Evolutionary conservation across 2,113 vertebrate genomes (phyloP).

Genomic region (Datnioides undecimradiatus): DNA sequence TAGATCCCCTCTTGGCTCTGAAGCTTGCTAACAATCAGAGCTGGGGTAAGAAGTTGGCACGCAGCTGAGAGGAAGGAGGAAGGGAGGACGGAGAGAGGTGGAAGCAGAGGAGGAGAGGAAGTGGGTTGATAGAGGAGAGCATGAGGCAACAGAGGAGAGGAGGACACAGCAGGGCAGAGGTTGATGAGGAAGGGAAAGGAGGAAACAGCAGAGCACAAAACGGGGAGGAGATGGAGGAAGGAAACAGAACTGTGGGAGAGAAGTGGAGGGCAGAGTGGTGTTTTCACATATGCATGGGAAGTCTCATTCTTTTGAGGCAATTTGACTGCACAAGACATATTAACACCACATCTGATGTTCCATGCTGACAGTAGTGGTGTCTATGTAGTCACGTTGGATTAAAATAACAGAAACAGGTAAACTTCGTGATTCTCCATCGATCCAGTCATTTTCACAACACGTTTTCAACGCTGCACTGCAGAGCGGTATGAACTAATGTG

Average conservation of each 20-base stretch:
- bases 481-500: background rate
- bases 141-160: background rate
- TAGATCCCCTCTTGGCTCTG: conserved; percentile 67
- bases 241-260: background rate
- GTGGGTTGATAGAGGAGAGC: background rate
- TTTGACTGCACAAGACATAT: conserved; percentile 11
- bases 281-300: conserved; percentile 5
- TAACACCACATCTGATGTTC: background rate
- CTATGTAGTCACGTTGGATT: background rate
- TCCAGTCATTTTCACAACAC: conserved; percentile 7
- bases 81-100: background rate
- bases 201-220: background rate
- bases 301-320: conserved; percentile 2
- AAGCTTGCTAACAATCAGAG: conserved; percentile 43
- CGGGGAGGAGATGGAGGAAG: background rate
- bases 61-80: background rate
- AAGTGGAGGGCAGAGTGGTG: background rate
- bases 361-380: background rate
- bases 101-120: background rate
- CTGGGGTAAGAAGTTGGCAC: conserved; percentile 52
- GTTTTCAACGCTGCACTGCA: background rate
- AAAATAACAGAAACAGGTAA: no score
- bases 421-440: no score
- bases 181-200: background rate
- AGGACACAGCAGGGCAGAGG: background rate